phyloP scores from a whole-genome alignment of 2,113 vertebrate genomes.

The Syngnathus floridae region DNA sequence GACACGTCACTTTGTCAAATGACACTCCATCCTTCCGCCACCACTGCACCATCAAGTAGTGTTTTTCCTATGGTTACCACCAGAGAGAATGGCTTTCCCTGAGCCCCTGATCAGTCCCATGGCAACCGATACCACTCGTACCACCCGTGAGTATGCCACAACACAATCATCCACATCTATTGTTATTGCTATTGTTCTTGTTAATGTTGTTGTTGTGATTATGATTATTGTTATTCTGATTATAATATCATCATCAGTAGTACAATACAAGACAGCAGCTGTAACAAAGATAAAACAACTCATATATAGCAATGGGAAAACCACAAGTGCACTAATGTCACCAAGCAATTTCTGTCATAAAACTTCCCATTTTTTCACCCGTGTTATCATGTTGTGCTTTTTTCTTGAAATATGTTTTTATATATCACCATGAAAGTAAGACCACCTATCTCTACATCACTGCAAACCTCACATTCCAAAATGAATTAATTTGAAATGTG shows the following conservation, averaged over 20 bases:
- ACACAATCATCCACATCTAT: background rate
- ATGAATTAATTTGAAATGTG: too few species aligned
- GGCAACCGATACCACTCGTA: constrained; percentile 39
- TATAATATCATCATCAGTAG: too few species aligned
- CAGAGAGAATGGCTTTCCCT: constrained; percentile 61
- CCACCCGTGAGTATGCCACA: constrained; percentile 16
- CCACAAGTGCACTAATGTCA: too few species aligned
- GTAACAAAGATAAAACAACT: too few species aligned
- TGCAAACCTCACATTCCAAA: too few species aligned
- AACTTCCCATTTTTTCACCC: background rate
- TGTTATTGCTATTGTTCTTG: background rate
- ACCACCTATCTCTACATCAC: background rate
- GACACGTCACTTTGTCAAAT: constrained; percentile 27
- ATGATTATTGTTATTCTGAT: background rate
- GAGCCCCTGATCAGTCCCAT: constrained; percentile 37
- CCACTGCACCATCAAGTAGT: background rate
- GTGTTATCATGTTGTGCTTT: background rate
- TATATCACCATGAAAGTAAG: background rate
- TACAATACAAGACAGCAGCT: too few species aligned
- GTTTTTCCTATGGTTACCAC: constrained; percentile 53
- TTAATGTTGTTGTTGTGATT: background rate
- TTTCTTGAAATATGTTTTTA: background rate
- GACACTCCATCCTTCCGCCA: background rate
- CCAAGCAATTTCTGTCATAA: too few species aligned
- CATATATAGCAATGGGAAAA: too few species aligned